A percentile compares a stretch with the other conserved stretches of the same genome.
Conservation (phyloP, 1,140 invertebrate species). For the Anadara kagoshimensis region DNA sequence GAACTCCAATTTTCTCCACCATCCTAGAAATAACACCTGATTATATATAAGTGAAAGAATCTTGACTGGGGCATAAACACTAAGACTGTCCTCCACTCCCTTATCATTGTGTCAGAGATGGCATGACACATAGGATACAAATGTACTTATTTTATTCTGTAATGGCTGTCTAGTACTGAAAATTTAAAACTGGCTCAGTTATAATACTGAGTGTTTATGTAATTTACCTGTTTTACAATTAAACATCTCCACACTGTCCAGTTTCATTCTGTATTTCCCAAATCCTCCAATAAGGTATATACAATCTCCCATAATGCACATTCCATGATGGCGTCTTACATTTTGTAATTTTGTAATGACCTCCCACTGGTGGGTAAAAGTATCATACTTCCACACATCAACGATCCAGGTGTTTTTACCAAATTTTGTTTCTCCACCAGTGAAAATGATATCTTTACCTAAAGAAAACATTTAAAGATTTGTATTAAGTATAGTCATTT, state of each 20-base stretch:
- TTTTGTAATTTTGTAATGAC: not conserved
- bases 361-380: not conserved
- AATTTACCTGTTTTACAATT: constrained; percentile 1
- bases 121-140: too few relatives aligned
- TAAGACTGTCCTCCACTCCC: too few relatives aligned
- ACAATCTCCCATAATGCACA: constrained; percentile 5
- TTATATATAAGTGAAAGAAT: too few relatives aligned
- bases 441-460: constrained; percentile 14
- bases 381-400: constrained; percentile 3
- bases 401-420: constrained; percentile 12
- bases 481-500: too few relatives aligned
- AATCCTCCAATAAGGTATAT: constrained; percentile 5
- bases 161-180: too few relatives aligned
- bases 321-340: constrained; percentile 4
- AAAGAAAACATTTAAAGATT: not conserved
- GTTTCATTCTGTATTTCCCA: not conserved
- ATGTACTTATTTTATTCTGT: too few relatives aligned
- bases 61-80: too few relatives aligned
- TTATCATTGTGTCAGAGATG: too few relatives aligned
- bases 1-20: too few relatives aligned
- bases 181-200: too few relatives aligned
- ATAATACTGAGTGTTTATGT: too few relatives aligned
- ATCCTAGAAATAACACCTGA: too few relatives aligned
- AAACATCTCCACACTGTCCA: constrained; percentile 6
- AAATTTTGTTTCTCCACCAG: constrained; percentile 1